Evolutionary conservation across 2,888 invertebrate genomes (phyloP).

Genomic region (Ypsolopha scabrella): DNA sequence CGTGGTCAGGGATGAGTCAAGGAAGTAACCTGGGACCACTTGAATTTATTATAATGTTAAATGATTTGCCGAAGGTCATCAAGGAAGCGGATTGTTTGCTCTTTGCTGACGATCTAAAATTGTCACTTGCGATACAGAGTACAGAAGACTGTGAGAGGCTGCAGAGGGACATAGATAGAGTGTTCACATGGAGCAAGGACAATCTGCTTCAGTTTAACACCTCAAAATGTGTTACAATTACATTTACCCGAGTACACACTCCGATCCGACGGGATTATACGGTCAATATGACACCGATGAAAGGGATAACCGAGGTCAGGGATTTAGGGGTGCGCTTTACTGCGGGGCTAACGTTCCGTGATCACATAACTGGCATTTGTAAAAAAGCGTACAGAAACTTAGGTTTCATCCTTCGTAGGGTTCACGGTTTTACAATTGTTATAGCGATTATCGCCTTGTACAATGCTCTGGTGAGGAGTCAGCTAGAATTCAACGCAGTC

Average conservation of each 20-base stretch:
- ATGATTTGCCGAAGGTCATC: background rate
- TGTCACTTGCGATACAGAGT: background rate
- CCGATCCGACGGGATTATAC: background rate
- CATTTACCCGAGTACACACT: too few species aligned
- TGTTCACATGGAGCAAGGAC: too few species aligned
- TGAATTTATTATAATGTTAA: background rate
- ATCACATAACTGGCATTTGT: background rate
- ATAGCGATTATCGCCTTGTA: background rate
- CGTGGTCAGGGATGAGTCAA: background rate
- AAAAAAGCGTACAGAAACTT: background rate
- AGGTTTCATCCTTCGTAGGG: background rate
- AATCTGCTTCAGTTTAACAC: too few species aligned
- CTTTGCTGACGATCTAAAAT: background rate
- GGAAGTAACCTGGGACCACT: background rate
- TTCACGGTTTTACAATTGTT: background rate
- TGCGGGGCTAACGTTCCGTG: too few species aligned
- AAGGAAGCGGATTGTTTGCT: background rate
- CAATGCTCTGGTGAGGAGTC: background rate
- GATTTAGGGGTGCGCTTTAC: background rate
- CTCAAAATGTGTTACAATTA: too few species aligned
- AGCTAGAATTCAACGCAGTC: background rate
- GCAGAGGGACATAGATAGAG: too few species aligned
- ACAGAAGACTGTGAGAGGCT: too few species aligned
- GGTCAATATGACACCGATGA: background rate
- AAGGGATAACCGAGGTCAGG: background rate